A percentile compares a stretch with the other conserved stretches of the same genome.
Conservation (phyloP, 2,888 invertebrate species). For the Itoplectis maculator region DNA sequence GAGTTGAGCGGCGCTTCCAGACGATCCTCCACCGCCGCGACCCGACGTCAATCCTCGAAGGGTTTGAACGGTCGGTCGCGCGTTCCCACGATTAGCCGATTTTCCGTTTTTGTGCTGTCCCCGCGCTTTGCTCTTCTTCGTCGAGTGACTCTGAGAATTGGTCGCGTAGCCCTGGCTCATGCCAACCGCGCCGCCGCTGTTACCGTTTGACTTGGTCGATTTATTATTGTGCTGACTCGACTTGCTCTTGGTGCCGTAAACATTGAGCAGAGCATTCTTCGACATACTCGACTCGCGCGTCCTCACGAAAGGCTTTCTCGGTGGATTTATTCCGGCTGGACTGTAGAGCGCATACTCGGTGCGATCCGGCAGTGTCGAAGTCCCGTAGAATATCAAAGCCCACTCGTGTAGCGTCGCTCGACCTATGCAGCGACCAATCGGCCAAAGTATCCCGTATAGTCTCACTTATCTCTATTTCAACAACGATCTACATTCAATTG, state of each 20-base stretch:
- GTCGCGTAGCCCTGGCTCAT: slow-evolving; percentile 76
- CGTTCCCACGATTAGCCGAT: slow-evolving; percentile 80
- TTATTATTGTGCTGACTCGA: slow-evolving; percentile 86
- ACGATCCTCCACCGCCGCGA: slow-evolving; percentile 72
- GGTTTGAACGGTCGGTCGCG: slow-evolving; percentile 86
- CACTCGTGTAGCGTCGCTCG: slow-evolving; percentile 96
- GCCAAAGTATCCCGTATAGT: slow-evolving; percentile 61
- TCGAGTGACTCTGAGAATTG: slow-evolving; percentile 74
- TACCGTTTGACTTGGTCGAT: slow-evolving; percentile 80
- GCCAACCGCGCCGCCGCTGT: slow-evolving; percentile 32
- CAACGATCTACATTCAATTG: too few species aligned
- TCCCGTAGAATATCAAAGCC: slow-evolving; percentile 97
- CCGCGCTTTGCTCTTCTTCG: slow-evolving; percentile 78
- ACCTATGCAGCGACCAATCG: slow-evolving; percentile 86
- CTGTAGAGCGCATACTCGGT: slow-evolving; percentile 80
- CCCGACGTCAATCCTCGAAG: slow-evolving; percentile 85
- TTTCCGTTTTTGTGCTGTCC: slow-evolving; percentile 82
- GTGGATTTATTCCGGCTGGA: slow-evolving; percentile 75
- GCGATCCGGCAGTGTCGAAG: slow-evolving; percentile 86
- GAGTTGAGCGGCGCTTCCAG: slow-evolving; percentile 68
- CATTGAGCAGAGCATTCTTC: slow-evolving; percentile 74
- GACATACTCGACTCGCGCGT: slow-evolving; percentile 77
- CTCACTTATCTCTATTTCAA: neutral
- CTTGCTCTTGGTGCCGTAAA: slow-evolving; percentile 80
- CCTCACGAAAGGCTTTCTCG: slow-evolving; percentile 78